Evolutionary conservation across 2,113 vertebrate genomes (phyloP).

Genomic region (Strix aluco): DNA sequence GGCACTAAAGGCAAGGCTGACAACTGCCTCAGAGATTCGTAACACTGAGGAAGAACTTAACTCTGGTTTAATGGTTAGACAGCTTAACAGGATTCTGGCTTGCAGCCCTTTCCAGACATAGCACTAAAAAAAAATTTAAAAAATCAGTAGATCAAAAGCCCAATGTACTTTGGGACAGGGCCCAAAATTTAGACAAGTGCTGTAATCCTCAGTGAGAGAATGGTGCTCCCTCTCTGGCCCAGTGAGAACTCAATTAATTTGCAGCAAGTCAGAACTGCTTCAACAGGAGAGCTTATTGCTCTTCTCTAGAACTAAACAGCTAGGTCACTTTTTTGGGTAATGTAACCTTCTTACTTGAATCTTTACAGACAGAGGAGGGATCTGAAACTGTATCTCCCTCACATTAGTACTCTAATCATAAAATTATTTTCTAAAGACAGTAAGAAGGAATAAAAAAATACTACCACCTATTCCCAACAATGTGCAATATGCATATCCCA

Average conservation of each 20-base stretch:
- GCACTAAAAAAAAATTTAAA: not conserved
- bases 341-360: not conserved
- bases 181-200: not conserved
- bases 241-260: not conserved
- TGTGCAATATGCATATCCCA: not conserved
- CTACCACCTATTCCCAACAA: not conserved
- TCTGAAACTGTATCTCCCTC: not conserved
- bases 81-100: not conserved
- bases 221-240: not conserved
- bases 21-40: not conserved
- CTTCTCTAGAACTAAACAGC: not conserved
- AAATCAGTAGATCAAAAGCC: not conserved
- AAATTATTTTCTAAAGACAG: not conserved
- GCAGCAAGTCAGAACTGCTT: not conserved
- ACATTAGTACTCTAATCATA: not conserved
- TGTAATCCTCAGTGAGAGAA: not conserved
- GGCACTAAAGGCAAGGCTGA: not conserved
- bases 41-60: not conserved
- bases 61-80: not conserved
- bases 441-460: not conserved
- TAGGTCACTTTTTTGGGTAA: not conserved
- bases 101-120: not conserved
- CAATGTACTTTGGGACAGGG: not conserved
- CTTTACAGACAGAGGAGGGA: not conserved
- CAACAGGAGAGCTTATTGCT: not conserved